These are phyloP conservation scores for Corythornis leucogaster DNA, from an alignment of 2,797 vertebrate species.

Conservation along the genomic window DNA sequence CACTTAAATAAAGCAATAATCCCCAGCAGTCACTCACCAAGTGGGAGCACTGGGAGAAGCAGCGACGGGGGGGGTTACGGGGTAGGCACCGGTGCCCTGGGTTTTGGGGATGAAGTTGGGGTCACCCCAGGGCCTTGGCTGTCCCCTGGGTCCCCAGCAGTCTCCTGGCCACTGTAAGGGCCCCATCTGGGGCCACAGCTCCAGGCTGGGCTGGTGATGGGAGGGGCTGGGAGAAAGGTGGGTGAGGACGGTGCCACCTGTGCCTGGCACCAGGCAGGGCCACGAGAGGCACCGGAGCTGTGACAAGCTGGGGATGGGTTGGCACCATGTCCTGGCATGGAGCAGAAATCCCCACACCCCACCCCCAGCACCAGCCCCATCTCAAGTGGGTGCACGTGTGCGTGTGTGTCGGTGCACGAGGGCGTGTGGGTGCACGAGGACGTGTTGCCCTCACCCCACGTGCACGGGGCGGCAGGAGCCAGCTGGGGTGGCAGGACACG, in stretches of 20 bases:
- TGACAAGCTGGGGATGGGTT: neutral
- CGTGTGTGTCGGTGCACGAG: neutral
- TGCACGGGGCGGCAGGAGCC: neutral
- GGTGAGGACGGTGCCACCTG: accelerated
- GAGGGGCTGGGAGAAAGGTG: neutral
- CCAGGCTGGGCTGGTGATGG: neutral
- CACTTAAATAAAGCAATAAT: neutral
- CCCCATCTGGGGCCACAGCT: neutral
- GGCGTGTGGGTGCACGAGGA: neutral
- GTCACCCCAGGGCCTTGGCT: neutral
- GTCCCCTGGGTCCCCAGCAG: neutral
- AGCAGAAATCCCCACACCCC: neutral
- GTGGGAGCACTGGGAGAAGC: neutral
- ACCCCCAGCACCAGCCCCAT: neutral
- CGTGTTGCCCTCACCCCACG: neutral
- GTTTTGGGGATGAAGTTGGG: neutral
- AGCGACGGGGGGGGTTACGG: accelerated
- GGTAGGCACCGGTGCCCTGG: neutral
- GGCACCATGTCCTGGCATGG: neutral
- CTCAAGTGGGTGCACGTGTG: accelerated
- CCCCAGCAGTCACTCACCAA: neutral
- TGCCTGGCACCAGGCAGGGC: neutral
- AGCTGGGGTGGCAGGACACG: neutral
- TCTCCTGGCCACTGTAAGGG: accelerated
- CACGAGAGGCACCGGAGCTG: accelerated